Evolutionary conservation across 2,888 invertebrate species (phyloP).

Genomic region (Synanthedon tipuliformis): DNA sequence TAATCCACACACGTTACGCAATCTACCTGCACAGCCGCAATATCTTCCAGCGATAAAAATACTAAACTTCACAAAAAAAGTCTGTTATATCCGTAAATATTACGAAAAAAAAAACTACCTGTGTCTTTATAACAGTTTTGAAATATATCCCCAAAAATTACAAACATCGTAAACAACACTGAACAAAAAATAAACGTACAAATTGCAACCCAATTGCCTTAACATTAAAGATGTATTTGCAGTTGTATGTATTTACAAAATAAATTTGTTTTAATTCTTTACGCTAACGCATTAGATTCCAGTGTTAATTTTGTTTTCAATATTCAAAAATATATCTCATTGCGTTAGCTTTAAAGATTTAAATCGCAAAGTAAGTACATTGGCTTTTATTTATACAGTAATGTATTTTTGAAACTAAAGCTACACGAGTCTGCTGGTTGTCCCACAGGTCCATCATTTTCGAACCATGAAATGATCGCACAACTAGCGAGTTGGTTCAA

Average conservation of each 20-base stretch:
- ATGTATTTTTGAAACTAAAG: too few relatives aligned
- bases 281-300: neutral
- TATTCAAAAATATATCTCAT: too few relatives aligned
- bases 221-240: neutral
- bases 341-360: too few relatives aligned
- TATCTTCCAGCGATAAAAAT: neutral
- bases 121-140: constrained; percentile 24
- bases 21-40: neutral
- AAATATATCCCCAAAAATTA: constrained; percentile 3
- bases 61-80: constrained; percentile 33
- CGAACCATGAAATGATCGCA: too few relatives aligned
- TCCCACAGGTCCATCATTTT: too few relatives aligned
- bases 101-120: constrained; percentile 48
- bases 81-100: constrained; percentile 44
- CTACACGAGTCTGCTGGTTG: too few relatives aligned
- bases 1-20: too few relatives aligned
- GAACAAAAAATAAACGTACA: neutral
- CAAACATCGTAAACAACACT: neutral
- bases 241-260: neutral
- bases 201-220: neutral
- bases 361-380: too few relatives aligned
- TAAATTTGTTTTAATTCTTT: neutral
- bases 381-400: too few relatives aligned
- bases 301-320: neutral
- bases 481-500: too few relatives aligned